Base-by-base conservation (phyloP, 2,888 invertebrate species). In the Exephanes ischioxanthus region DNA sequence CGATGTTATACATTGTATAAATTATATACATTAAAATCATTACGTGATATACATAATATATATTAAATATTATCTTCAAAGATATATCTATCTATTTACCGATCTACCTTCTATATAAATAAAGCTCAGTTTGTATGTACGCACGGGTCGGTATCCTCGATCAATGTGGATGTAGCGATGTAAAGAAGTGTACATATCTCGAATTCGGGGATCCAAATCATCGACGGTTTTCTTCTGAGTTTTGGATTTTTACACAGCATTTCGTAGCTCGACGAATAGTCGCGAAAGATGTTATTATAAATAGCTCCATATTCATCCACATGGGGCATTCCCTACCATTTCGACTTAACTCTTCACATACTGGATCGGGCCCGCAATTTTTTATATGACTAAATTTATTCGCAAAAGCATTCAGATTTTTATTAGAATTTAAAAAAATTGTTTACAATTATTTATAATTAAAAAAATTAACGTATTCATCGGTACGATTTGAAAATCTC, bases 1-100 rank as follows among this genome's bases (percentile, higher is more conserved):
- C 63, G 66, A 84, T 51, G 78, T 85, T 83, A 79, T 75, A 33
- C 26, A 80, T 67, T 73, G 66, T 81, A 85, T 75, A 51, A 75
- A 81, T 67, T 80, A 73, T 82, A 81, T 78, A 77, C 45, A 33
- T 37, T 22, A 37, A 85, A 80, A 78, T 83, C 66, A 84, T 78
- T 67, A 76, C 68, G 78, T 84, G 82, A 80, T 45, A 81, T 85
- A 37, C 37, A 37, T 37, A 37, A 80, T 72, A 45, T 66, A 73
- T 85, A 72, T 79, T 53, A 53, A 68, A 26, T 61, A 61, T 61
- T 61, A 61, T 61, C 30, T 33, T 26, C 16, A 70, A 70, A 48
- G 16, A 80, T 33, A 63, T 53, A 67, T 70, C 78, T 80, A 79
- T 55, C 55, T 67, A 82, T 67, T 48, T 71, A 61, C 19, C 30